Base-by-base conservation (phyloP, 2,797 vertebrate species). In the Peromyscus aztecus region DNA sequence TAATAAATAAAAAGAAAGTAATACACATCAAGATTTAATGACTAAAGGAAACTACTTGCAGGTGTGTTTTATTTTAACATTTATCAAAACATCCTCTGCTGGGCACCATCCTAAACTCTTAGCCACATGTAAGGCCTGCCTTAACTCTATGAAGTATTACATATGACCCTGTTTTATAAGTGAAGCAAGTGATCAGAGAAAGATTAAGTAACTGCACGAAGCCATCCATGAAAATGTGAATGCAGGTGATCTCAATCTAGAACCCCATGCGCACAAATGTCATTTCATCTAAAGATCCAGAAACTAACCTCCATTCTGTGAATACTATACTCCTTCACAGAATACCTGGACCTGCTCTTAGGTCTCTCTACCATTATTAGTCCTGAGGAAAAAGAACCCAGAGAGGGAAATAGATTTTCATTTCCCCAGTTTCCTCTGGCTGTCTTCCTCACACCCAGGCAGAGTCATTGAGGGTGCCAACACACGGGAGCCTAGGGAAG, bases 271-370 rank as follows among this genome's bases (percentile, higher is more conserved):
- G 19, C 13, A 21, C 7, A 87, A 43, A 6, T 13, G 2, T 16
- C 55, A 78, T 52, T 94, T 88, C 75, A 67, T 91, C 59, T 82
- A 80, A 57, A 85, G 65, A 89, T 27, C 46, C 78, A 67, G 78
- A 73, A 86, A 91, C 89, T 52, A 89, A 65, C 24, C 19, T 49
- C 40, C 6, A 13, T 94, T 67, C 40, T 92, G 31, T 49, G 29
- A 86, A 34, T 49, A 43, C 34, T 89, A 34, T 49, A 43, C 34
- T 89, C 61, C 94, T 55, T 92, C 3, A 0, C 19, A n/a, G 49
- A 80, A 4, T 19, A 52, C 65, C 57, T 27, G 27, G 37, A 55
- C 86, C 40, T 75, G 4, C 59, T 55, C 76, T 1, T 43, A 57
- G 16, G 17, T 34, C 49, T 27, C 43, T 43, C 21, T 57, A 5